Conservation (phyloP, 2,888 invertebrate genomes). For the Iphiclides podalirius region DNA sequence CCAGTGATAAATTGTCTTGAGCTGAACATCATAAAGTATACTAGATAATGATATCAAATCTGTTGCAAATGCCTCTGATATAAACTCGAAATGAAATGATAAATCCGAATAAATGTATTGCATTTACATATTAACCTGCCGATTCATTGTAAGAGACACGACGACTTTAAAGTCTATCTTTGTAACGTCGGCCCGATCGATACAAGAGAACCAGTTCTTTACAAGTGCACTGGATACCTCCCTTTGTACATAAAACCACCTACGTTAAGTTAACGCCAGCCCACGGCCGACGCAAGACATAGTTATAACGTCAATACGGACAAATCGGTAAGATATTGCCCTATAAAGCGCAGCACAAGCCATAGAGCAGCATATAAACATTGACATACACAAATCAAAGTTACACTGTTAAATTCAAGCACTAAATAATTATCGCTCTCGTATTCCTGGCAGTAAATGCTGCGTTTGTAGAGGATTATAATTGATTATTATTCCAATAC, state of each 20-base stretch:
- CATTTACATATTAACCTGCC: slow-evolving; percentile 24
- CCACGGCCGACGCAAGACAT: slow-evolving; percentile 54
- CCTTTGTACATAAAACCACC: slow-evolving; percentile 66
- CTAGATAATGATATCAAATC: slow-evolving; percentile 21
- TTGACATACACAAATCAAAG: slow-evolving; percentile 10
- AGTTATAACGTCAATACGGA: slow-evolving; percentile 53
- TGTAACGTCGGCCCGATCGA: slow-evolving; percentile 12
- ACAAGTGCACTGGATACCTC: slow-evolving; percentile 53
- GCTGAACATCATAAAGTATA: slow-evolving; percentile 15
- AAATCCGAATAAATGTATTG: slow-evolving; percentile 13
- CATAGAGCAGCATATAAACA: slow-evolving; percentile 9
- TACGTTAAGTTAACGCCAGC: slow-evolving; percentile 56
- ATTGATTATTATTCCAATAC: too few relatives aligned
- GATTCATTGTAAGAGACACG: slow-evolving; percentile 17
- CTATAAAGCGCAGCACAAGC: slow-evolving; percentile 14
- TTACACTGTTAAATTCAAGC: slow-evolving; percentile 9
- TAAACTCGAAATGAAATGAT: slow-evolving; percentile 18
- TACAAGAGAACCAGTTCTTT: slow-evolving; percentile 36
- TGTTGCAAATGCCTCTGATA: slow-evolving; percentile 18
- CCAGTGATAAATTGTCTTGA: slow-evolving; percentile 16
- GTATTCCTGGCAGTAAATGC: not conserved
- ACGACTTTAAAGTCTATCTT: slow-evolving; percentile 16
- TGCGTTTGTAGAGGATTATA: too few relatives aligned
- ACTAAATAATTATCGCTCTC: slow-evolving; percentile 3
- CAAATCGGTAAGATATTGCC: slow-evolving; percentile 56